Evolutionary conservation across 2,888 invertebrate species (phyloP).

Genomic region (Romanomermis culicivorax): DNA sequence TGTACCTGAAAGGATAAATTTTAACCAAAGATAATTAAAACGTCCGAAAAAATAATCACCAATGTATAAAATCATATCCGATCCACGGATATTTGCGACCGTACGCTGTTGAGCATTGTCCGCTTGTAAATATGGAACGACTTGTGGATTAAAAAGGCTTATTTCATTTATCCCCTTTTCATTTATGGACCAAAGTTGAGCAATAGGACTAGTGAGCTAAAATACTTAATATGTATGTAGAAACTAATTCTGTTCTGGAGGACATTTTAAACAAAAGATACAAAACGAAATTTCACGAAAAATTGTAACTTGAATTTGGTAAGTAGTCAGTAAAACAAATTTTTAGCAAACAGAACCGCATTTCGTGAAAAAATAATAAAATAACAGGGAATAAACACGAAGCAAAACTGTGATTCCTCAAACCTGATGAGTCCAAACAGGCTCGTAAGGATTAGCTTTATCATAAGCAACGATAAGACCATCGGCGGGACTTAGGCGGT

Average conservation of each 20-base stretch:
- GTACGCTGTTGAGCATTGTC: not conserved
- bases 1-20: conserved; percentile 8
- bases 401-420: too few species aligned
- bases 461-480: not conserved
- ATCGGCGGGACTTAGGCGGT: not conserved
- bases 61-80: not conserved
- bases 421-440: not conserved
- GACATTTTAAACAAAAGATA: too few species aligned
- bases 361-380: too few species aligned
- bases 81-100: not conserved
- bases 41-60: not conserved
- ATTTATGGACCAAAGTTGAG: conserved; percentile 7
- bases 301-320: too few species aligned
- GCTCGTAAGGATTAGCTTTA: not conserved
- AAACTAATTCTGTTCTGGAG: too few species aligned
- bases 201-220: conserved; percentile 9
- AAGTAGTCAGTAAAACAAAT: too few species aligned
- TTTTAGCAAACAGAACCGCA: too few species aligned
- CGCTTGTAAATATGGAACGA: not conserved
- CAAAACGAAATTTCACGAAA: too few species aligned
- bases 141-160: not conserved
- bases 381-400: too few species aligned
- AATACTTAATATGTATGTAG: too few species aligned
- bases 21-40: too few species aligned
- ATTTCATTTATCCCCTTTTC: not conserved